A percentile compares a stretch with the other conserved stretches of the same genome.
Evolutionary conservation across 2,888 invertebrate genomes (phyloP).

Genomic region (Caenorhabditis uteleia): DNA sequence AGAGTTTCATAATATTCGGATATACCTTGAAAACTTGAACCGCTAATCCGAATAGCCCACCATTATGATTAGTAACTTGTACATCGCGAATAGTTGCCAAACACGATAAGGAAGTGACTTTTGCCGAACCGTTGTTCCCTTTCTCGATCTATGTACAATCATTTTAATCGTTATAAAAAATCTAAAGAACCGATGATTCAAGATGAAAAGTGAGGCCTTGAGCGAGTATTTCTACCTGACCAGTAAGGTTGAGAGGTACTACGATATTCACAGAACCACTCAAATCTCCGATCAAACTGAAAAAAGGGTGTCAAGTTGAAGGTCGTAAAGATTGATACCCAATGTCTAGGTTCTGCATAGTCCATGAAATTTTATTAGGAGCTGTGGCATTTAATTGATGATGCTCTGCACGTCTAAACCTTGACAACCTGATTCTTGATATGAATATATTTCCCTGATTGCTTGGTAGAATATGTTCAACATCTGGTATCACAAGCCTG

Average conservation of each 20-base stretch:
- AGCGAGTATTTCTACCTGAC: slow-evolving; percentile 57
- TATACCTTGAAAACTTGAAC: slow-evolving; percentile 57
- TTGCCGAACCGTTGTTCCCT: slow-evolving; percentile 44
- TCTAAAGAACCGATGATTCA: slow-evolving; percentile 36
- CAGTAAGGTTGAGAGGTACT: slow-evolving; percentile 56
- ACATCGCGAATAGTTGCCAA: slow-evolving; percentile 45
- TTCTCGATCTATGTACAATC: slow-evolving; percentile 43
- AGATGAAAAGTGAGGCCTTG: slow-evolving; percentile 54
- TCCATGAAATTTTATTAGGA: slow-evolving; percentile 55
- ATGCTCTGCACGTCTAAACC: slow-evolving; percentile 47
- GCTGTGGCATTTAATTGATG: slow-evolving; percentile 52
- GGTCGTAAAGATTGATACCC: slow-evolving; percentile 30
- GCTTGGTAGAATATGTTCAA: slow-evolving; percentile 51
- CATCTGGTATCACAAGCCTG: slow-evolving; percentile 54
- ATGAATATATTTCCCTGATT: slow-evolving; percentile 58
- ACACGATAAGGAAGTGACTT: slow-evolving; percentile 46
- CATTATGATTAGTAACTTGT: slow-evolving; percentile 58
- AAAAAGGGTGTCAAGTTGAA: background rate
- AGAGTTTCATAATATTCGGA: background rate
- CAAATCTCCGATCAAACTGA: slow-evolving; percentile 54
- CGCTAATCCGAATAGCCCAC: slow-evolving; percentile 58
- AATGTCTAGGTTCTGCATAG: slow-evolving; percentile 55
- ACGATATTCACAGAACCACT: slow-evolving; percentile 56
- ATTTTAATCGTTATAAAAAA: background rate
- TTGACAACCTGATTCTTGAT: slow-evolving; percentile 43